phyloP scores from a whole-genome alignment of 2,113 vertebrate species.

The Petromus typicus region DNA sequence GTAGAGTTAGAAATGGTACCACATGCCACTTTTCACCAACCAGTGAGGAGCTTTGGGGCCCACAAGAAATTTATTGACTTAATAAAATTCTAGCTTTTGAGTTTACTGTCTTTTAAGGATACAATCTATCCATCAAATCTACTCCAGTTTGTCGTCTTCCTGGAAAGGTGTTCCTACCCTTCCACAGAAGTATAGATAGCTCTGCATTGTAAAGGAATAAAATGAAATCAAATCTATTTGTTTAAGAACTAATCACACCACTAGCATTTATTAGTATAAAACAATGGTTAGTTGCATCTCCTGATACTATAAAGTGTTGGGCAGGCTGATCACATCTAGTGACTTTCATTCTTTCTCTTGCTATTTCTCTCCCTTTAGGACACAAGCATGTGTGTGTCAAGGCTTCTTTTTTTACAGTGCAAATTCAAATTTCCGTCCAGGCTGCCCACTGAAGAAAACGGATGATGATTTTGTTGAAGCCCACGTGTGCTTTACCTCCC shows the following conservation, averaged over 20 bases:
- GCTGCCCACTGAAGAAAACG: not conserved
- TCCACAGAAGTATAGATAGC: not conserved
- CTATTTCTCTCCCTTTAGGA: not conserved
- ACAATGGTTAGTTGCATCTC: not conserved
- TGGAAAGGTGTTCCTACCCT: not conserved
- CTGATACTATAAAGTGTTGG: not conserved
- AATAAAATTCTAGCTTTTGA: slow-evolving; percentile 23
- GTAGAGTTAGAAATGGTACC: not conserved
- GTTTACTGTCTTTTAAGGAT: slow-evolving; percentile 43
- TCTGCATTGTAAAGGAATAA: not conserved
- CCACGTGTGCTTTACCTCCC: not conserved
- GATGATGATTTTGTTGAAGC: not conserved
- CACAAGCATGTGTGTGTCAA: not conserved
- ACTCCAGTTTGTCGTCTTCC: not conserved
- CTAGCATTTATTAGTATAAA: not conserved
- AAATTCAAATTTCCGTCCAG: slow-evolving; percentile 37
- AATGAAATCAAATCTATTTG: not conserved
- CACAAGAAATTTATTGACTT: slow-evolving; percentile 5
- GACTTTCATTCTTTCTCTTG: not conserved
- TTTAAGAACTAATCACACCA: not conserved
- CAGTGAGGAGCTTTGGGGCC: not conserved
- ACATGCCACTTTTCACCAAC: not conserved
- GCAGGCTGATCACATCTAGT: not conserved
- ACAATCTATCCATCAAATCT: not conserved
- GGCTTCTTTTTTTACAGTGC: slow-evolving; percentile 6